Evolutionary conservation across 2,797 vertebrate species (phyloP).

Genomic region (Balearica regulorum): DNA sequence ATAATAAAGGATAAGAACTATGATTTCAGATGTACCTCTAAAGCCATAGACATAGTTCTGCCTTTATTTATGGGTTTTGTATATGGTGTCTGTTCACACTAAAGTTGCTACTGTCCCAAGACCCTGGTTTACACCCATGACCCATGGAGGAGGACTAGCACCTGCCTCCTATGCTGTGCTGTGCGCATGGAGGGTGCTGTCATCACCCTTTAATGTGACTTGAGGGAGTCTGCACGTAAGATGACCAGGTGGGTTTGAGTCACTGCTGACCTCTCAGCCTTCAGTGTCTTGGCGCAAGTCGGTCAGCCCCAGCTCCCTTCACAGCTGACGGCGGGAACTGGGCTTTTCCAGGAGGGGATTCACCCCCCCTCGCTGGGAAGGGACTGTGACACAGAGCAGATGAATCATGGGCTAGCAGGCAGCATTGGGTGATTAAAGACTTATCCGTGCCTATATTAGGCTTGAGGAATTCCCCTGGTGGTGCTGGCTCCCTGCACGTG

Average conservation of each 20-base stretch:
- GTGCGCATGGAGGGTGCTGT: background rate
- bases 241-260: background rate
- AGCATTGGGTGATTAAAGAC: slow-evolving; percentile 4
- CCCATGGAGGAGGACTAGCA: background rate
- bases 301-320: fast-evolving
- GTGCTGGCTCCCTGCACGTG: fast-evolving
- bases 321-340: fast-evolving
- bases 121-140: background rate
- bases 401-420: background rate
- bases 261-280: background rate
- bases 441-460: slow-evolving; percentile 6
- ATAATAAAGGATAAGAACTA: background rate
- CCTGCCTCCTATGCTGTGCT: background rate
- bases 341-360: background rate
- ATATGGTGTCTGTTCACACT: background rate
- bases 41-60: background rate
- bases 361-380: background rate
- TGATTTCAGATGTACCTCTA: background rate
- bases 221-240: fast-evolving
- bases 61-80: background rate
- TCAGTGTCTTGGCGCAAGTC: fast-evolving
- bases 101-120: background rate
- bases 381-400: background rate
- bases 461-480: background rate
- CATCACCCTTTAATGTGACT: background rate